Percentiles rank a stretch among this genome's conserved stretches.
phyloP scores from a whole-genome alignment of 2,113 vertebrate species.

The Ariopsis seemanni region DNA sequence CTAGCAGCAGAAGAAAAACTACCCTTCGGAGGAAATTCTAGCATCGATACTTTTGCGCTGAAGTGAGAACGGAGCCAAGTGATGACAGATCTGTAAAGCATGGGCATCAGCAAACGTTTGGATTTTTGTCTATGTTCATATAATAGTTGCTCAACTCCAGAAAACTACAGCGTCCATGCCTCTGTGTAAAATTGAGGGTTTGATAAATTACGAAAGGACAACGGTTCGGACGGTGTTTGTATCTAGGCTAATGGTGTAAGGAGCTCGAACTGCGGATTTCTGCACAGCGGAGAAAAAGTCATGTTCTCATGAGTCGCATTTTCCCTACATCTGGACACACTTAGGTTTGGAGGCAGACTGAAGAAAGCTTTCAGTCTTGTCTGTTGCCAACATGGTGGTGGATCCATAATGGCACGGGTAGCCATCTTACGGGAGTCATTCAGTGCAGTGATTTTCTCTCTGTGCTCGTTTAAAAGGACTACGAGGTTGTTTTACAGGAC shows the following conservation, averaged over 20 bases:
- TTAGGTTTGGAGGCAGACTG: neutral
- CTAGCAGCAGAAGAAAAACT: neutral
- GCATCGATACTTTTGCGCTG: too few species aligned
- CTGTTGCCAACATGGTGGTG: neutral
- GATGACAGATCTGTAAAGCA: neutral
- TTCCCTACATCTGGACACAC: constrained; percentile 4
- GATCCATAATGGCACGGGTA: constrained; percentile 4
- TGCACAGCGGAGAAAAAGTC: neutral
- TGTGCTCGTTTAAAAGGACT: neutral
- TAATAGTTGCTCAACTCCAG: neutral
- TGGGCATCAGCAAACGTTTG: neutral
- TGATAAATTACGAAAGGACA: neutral
- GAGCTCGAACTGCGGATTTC: neutral
- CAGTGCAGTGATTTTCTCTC: neutral
- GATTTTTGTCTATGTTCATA: too few species aligned
- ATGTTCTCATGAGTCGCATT: neutral
- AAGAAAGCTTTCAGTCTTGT: neutral
- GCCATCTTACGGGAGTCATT: constrained; percentile 20
- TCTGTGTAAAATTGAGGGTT: neutral
- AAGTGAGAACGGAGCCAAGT: too few species aligned
- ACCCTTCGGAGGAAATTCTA: neutral
- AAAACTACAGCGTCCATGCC: neutral
- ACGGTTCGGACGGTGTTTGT: neutral
- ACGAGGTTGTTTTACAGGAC: neutral
- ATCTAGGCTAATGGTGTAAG: neutral